Base-by-base conservation (phyloP, 2,888 invertebrate species). In the Nysson spinosus region DNA sequence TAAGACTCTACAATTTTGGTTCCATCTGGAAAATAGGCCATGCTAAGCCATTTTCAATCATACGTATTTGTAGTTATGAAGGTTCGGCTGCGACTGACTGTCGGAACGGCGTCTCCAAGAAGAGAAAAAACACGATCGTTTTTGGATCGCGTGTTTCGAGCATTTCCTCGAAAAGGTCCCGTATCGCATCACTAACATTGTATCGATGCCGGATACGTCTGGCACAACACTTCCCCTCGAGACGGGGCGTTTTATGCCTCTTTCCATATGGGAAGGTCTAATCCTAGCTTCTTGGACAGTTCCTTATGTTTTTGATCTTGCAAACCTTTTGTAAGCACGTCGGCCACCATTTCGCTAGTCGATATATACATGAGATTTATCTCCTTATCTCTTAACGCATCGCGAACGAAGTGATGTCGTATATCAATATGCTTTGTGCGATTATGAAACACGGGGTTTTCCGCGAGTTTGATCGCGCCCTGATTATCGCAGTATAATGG, bases 201-300 rank as follows among this genome's bases (percentile, higher is more conserved):
- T n/a, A n/a, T n/a, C n/a, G n/a, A n/a, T n/a, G n/a, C n/a, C n/a
- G n/a, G n/a, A n/a, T n/a, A n/a, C n/a, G n/a, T n/a, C n/a, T n/a
- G n/a, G n/a, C 6, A n/a, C 61, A 56, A 65, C 40, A 65, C 65
- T 57, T 50, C 49, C 54, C 54, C 67, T 67, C 61, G 49, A 61
- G 19, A 43, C 32, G 49, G 35, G 34, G 37, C 37, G 30, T 4
- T 26, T 43, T 4, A 5, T n/a, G n/a, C n/a, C 19, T 1, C n/a
- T 9, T 46, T 26, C 22, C 4, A 22, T 1, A 30, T 55, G 14
- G 20, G 7, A 4, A 9, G 7, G 7, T 6, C 30, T 9, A 22
- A 22, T 32, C 22, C 51, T 11, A 22, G 14, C 9, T 4, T 14
- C 6, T 7, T 14, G 5, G 17, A 22, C 11, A 20, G 12, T n/a